Evolutionary conservation across 2,113 vertebrate species (phyloP).

Genomic region (Passer domesticus): DNA sequence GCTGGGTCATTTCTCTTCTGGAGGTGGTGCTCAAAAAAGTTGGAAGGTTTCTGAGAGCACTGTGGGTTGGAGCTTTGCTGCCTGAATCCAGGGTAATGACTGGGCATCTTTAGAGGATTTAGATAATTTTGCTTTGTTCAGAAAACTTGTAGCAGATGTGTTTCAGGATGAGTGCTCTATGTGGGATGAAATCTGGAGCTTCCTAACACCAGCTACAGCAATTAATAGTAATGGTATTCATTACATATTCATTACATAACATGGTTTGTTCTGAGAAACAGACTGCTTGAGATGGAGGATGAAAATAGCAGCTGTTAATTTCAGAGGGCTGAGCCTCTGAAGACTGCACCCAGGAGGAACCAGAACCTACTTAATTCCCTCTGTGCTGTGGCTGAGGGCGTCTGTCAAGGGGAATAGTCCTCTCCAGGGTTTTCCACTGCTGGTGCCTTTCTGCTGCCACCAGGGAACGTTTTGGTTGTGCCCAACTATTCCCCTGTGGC

Average conservation of each 20-base stretch:
- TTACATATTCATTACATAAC: constrained; percentile 68
- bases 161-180: constrained; percentile 31
- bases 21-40: background rate
- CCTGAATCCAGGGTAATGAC: background rate
- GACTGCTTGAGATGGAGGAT: constrained; percentile 46
- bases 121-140: background rate
- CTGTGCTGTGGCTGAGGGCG: background rate
- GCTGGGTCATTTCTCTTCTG: background rate
- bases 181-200: constrained; percentile 54
- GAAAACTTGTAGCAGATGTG: constrained; percentile 29
- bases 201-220: constrained; percentile 51
- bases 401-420: background rate
- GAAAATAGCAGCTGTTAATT: constrained; percentile 69
- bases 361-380: constrained; percentile 27
- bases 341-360: constrained; percentile 39
- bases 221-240: constrained; percentile 68
- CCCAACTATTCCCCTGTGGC: background rate
- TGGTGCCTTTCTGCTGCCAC: background rate
- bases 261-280: constrained; percentile 57
- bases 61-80: background rate
- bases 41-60: background rate
- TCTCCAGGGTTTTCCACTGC: background rate
- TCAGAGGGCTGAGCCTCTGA: constrained; percentile 48
- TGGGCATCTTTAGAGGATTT: background rate
- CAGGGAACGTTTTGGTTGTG: background rate